These are phyloP conservation scores for Apodemia hepburni DNA, from an alignment of 2,888 invertebrate species.

Conservation along the genomic window DNA sequence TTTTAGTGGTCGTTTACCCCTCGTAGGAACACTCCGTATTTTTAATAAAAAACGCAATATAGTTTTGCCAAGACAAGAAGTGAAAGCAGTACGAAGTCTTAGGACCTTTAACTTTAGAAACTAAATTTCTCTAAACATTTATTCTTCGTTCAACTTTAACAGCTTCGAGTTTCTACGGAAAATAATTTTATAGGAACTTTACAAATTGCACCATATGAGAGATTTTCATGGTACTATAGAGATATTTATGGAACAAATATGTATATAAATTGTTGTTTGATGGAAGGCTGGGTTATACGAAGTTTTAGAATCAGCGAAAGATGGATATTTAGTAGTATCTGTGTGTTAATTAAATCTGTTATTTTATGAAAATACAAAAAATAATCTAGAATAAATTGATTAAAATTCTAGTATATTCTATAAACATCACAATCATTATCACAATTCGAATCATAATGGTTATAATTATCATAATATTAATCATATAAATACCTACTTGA, in stretches of 20 bases:
- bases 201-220: not conserved
- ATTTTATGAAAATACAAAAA: too few species aligned
- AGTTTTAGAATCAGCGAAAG: too few species aligned
- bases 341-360: too few species aligned
- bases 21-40: constrained; percentile 69
- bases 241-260: not conserved
- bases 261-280: too few species aligned
- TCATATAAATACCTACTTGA: too few species aligned
- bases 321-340: too few species aligned
- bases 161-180: not conserved
- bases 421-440: too few species aligned
- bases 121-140: constrained; percentile 47
- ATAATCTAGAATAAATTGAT: too few species aligned
- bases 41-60: constrained; percentile 70
- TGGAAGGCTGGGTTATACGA: too few species aligned
- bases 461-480: too few species aligned
- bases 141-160: constrained; percentile 21
- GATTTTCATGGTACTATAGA: not conserved
- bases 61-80: constrained; percentile 59
- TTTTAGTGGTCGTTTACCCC: constrained; percentile 72
- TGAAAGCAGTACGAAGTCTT: constrained; percentile 39
- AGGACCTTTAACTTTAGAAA: constrained; percentile 63
- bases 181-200: constrained; percentile 12
- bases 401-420: too few species aligned
- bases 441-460: too few species aligned